These are phyloP conservation scores for Thereva unica DNA, from an alignment of 2,888 invertebrate genomes.

Conservation along the genomic window DNA sequence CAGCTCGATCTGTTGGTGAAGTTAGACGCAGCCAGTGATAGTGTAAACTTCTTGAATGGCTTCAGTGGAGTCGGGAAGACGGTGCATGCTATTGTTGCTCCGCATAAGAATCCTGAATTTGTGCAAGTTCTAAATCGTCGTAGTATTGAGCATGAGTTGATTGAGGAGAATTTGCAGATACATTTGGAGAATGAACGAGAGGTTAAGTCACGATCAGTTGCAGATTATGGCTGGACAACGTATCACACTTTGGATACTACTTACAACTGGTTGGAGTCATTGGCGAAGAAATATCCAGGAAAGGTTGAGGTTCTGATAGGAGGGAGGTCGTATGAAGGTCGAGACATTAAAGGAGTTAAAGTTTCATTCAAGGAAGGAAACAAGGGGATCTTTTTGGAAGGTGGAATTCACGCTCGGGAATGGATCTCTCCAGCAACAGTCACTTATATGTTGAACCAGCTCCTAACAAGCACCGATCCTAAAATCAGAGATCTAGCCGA, in stretches of 20 bases:
- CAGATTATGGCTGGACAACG: conserved; percentile 48
- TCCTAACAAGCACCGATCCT: conserved; percentile 62
- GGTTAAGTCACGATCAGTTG: background rate
- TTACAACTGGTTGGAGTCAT: conserved; percentile 62
- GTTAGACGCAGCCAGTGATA: conserved; percentile 32
- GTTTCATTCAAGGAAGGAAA: conserved; percentile 59
- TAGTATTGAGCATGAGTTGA: conserved; percentile 15
- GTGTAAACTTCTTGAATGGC: conserved; percentile 31
- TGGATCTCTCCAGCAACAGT: conserved; percentile 72
- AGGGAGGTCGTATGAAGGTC: conserved; percentile 65
- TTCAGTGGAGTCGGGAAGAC: background rate
- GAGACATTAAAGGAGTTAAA: conserved; percentile 65
- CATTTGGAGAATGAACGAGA: conserved; percentile 20
- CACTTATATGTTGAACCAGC: conserved; percentile 66
- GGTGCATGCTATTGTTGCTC: conserved; percentile 28
- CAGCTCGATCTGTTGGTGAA: conserved; percentile 53
- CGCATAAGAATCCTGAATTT: conserved; percentile 36
- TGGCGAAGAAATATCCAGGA: conserved; percentile 59
- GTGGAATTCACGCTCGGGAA: conserved; percentile 74
- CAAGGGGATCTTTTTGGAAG: conserved; percentile 66
- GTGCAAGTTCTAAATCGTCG: conserved; percentile 17
- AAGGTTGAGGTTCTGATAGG: conserved; percentile 60
- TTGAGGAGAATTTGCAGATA: background rate
- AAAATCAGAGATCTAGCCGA: conserved; percentile 61
- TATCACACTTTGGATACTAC: conserved; percentile 58